Base-by-base conservation (phyloP, 2,797 vertebrate genomes). In the Acanthopagrus latus region DNA sequence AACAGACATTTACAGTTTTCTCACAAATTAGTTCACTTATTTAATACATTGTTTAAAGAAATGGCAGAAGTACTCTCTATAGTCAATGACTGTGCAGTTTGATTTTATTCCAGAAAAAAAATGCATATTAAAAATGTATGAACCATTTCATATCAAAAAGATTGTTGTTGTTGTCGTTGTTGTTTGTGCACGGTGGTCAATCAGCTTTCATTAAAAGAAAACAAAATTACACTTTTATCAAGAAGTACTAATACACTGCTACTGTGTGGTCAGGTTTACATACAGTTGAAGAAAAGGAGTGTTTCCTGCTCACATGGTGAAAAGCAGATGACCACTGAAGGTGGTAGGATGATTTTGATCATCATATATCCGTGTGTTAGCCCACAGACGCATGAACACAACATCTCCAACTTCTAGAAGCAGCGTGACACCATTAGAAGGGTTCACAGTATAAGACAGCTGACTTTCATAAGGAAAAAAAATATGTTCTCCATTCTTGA, bases 291-390 rank as follows among this genome's bases (percentile, higher is more conserved):
- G 17, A 56, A 76, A 48, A 46, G 0, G 13, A 43, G 13, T 33
- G 29, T n/a, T 50, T 76, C 3, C 7, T 9, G 48, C 13, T 86
- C 73, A 86, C 78, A 83, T 63, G 41, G 76, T 67, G 29, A 92
- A 91, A 55, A 92, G 82, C 64, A 92, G 59, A 46, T 87, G 85
- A 38, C 88, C 88, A 50, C 83, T 91, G 43, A 92, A 91, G 5
- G 83, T 91, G 55, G 1, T 86, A 25, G 51, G 66, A 29, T 20
- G 52, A 68, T 56, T 14, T 2, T 0, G 0, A 76, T 0, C n/a
- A 12, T 92, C 87, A 85, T 0, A 54, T 12, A 93, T 71, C 7
- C 18, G 62, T 33, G 70, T 0, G 18, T 72, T 74, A 0, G 0
- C 0, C 64, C 21, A 66, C 48, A 8, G 72, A 38, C 11, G 70